Base-by-base conservation (phyloP, 2,113 vertebrate species). In the Eurystomus gularis region DNA sequence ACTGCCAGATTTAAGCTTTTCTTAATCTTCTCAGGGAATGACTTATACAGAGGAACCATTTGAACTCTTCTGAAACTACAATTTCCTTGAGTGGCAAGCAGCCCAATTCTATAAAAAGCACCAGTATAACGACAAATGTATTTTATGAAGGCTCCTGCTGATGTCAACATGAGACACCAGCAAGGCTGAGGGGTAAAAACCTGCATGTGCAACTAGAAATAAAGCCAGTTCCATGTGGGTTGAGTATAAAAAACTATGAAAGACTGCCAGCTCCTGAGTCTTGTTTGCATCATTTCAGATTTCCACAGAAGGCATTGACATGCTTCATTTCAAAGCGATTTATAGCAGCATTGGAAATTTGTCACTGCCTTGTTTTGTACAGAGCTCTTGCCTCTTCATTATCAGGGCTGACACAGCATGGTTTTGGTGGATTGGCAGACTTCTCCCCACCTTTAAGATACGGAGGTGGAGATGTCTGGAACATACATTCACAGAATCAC, bases 21-120 rank as follows among this genome's bases (percentile, higher is more conserved):
- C 84, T 85, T 95, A 91, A 97, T 96, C 93, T 94, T 88, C 89
- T 93, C 84, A 88, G 62, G 68, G 66, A 93, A 87, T 26, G 58
- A 95, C 60, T 96, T 94, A 91, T 33, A 61, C 49, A 11, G 44
- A 91, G 66, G 73, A 94, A 88, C 70, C 75, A 94, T 82, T 93
- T 80, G 75, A 97, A 85, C 89, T 91, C 61, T 77, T 84, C 84
- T 69, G 70, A 91, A 96, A 94, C 61, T 13, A 81, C 73, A 40
- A 69, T 87, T 92, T 96, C 75, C 78, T 90, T 82, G 29, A 70
- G 82, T 77, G 93, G 66, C 75, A 92, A 80, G 40, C 82, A 82
- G 84, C 90, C 87, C 68, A 65, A 29, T 72, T 93, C 84, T 95
- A 89, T 91, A 93, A 85, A 93, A 93, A 85, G 62, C 73, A 91